Base-by-base conservation (phyloP, 2,797 vertebrate species). In the Sphenopsis melanotis region DNA sequence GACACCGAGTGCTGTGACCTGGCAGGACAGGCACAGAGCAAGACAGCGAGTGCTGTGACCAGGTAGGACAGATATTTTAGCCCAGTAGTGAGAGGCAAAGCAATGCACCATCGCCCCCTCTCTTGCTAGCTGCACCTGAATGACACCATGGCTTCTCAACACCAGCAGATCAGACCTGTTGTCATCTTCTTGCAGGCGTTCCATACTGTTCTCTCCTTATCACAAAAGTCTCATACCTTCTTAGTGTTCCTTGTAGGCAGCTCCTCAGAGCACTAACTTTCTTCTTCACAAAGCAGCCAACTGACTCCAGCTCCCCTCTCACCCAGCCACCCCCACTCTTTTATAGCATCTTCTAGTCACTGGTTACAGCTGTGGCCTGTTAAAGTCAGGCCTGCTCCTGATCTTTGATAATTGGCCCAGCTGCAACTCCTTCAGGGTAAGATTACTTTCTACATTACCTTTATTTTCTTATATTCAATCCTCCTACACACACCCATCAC, bases 31-130 rank as follows among this genome's bases (percentile, higher is more conserved):
- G 41, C 16, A 42, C 0, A 7, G 17, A n/a, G n/a, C n/a, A n/a
- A n/a, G n/a, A n/a, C n/a, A 41, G 7, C 0, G 7, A 49, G 9
- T 2, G 37, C 65, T 23, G 30, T 5, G 9, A 2, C 1, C 32
- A 1, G 4, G 10, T 0, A 32, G 39, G 23, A 3, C 13, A 37
- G 46, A 0, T 7, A 19, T 3, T 74, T 52, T 0, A 44, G 42
- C 20, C 15, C 41, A 42, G 22, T 0, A 66, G 24, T 0, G 0
- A 21, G 14, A 69, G n/a, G 50, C 41, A 59, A 37, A 64, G 69
- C 46, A 21, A 3, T 3, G 69, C 39, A 52, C 13, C 34, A 3
- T 6, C 10, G 32, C 3, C 6, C 4, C 1, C 0, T 12, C 69
- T 42, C 65, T 60, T 20, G 11, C 30, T 19, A 29, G 50, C n/a